Percentiles rank a stretch among this genome's conserved stretches.
phyloP scores from a whole-genome alignment of 2,888 invertebrate genomes.

The Cheiracanthium punctorium region DNA sequence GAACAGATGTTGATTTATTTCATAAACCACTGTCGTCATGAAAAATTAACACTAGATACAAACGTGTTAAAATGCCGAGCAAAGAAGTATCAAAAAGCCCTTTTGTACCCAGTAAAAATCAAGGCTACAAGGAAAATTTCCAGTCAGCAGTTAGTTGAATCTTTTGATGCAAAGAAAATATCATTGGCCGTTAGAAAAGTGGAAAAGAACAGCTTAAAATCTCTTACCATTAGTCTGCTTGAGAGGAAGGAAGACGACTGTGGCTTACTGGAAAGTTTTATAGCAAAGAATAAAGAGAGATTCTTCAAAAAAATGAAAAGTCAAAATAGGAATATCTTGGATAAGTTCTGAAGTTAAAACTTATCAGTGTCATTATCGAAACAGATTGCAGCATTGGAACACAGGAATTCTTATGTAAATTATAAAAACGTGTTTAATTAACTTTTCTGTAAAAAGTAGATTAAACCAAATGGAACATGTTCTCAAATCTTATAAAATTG shows the following conservation, averaged over 20 bases:
- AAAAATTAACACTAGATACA: neutral
- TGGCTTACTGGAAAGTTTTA: neutral
- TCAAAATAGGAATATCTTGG: too few relatives aligned
- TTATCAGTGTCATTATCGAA: too few relatives aligned
- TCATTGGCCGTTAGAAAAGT: neutral
- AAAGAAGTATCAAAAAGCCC: neutral
- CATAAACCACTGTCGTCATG: neutral
- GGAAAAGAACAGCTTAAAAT: constrained; percentile 24
- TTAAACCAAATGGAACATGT: too few relatives aligned
- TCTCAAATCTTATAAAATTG: too few relatives aligned
- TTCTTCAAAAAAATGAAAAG: too few relatives aligned
- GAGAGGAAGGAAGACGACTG: constrained; percentile 10
- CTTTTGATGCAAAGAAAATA: neutral
- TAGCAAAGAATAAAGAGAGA: neutral
- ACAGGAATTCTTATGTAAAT: too few relatives aligned
- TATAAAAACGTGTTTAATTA: too few relatives aligned
- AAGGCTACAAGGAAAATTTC: neutral
- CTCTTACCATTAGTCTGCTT: neutral
- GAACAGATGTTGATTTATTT: neutral
- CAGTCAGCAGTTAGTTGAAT: neutral
- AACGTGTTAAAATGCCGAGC: constrained; percentile 9
- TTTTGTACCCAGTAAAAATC: neutral
- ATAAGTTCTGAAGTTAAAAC: too few relatives aligned
- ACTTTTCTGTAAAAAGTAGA: too few relatives aligned
- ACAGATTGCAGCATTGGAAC: too few relatives aligned